Evolutionary conservation across 2,113 vertebrate species (phyloP).

Genomic region (Phyllostomus discolor): DNA sequence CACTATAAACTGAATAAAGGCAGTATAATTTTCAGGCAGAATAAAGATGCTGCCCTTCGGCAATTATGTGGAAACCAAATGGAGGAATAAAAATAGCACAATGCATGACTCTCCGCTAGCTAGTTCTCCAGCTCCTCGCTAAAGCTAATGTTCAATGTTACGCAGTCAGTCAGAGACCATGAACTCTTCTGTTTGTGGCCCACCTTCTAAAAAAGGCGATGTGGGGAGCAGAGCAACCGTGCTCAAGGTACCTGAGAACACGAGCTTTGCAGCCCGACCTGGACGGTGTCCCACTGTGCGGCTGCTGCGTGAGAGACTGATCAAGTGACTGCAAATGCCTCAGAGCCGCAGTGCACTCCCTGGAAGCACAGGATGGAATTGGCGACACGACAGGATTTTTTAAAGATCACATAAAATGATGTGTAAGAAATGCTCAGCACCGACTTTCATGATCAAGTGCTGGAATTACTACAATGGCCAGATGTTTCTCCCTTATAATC

Average conservation of each 20-base stretch:
- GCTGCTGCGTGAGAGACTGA: not conserved
- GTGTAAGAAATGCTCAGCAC: not conserved
- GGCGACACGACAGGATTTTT: not conserved
- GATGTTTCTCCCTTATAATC: not conserved
- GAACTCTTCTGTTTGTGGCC: not conserved
- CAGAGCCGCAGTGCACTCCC: not conserved
- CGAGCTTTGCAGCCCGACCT: not conserved
- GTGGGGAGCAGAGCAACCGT: not conserved
- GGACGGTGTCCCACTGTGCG: not conserved
- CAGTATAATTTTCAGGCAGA: not conserved
- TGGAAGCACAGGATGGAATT: accelerated
- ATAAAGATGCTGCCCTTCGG: not conserved
- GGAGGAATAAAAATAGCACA: not conserved
- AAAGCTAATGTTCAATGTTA: not conserved
- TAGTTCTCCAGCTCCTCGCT: not conserved
- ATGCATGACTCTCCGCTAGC: not conserved
- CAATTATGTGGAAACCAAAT: not conserved
- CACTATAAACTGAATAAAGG: not conserved
- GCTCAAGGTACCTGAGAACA: not conserved
- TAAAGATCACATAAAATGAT: not conserved
- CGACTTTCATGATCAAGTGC: not conserved
- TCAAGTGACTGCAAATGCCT: not conserved
- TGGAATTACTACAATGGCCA: not conserved
- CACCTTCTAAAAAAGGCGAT: not conserved
- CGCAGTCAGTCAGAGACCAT: no score